Evolutionary conservation across 2,797 vertebrate species (phyloP), one percentile per base, ranked within the genome.

Genomic region (Acestrorhynchus altus): DNA sequence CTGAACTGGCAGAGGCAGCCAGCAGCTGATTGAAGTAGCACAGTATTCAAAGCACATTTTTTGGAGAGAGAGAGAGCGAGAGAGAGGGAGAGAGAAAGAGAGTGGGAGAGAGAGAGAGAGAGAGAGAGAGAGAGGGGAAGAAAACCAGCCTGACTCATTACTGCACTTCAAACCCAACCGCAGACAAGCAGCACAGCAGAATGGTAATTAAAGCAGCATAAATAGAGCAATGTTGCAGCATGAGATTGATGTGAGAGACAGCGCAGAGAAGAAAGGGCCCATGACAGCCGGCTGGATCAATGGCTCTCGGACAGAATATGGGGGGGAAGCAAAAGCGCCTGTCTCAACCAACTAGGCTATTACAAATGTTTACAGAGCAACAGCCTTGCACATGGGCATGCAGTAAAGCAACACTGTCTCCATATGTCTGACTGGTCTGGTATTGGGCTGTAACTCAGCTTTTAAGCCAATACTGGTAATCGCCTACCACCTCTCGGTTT

Each of bases 1-100:
- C 85, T 83, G 85, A 88, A 87, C 86, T 89, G 81, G 80, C 78
- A 73, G 66, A 70, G 66, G 64, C 73, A 69, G 46, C 42, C 57
- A 60, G 63, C 68, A 39, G 61, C 74, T 81, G 80, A 84, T 82
- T 81, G 70, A 80, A 75, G 81, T 28, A 39, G 68, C 56, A 35
- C 46, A 31, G 28, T 69, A 81, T 80, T 82, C 78, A 84, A 73
- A 78, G 80, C 60, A 60, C 76, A 81, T 31, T 67, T 79, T 74
- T 26, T 4, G 42, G 42, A 4, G 13, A 26, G 40, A 26, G 40
- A 2, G 13, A 15, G 44, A 15, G 44, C 0, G 44, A n/a, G 40
- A 24, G 63, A 24, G 40, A 20, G 39, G 4, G 8, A 20, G 40
- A 40, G 39, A 11, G 51, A 8, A 2, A 15, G 49, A 0, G 46